Evolutionary conservation across 2,113 vertebrate genomes (phyloP), one percentile per base, ranked within the genome.

Genomic region (Brienomyrus brachyistius): DNA sequence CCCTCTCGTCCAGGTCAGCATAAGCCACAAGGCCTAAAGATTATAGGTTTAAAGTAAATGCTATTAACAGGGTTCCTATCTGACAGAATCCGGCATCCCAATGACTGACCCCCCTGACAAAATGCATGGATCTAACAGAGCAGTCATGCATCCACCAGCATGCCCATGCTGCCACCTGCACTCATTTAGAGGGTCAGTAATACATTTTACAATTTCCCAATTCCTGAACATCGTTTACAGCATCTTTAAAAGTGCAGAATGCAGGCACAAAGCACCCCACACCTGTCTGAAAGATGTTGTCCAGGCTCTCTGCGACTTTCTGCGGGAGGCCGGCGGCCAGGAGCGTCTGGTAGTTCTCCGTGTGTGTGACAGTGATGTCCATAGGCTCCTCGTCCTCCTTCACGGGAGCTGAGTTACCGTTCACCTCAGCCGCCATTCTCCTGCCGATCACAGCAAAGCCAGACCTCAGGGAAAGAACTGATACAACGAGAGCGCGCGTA

Each of bases 271-370:
- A n/a, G 27, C 35, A 48, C 50, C 31, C 15, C 91, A 96, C 95
- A 98, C 98, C 98, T 95, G 98, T 98, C 96, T 98, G 98, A 96
- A 99, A 99, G 96, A 99, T 98, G 96, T 99, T 97, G 97, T 98
- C 98, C 95, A 99, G 95, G 95, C 97, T 98, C 94, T 99, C 97
- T 93, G 98, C 97, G 93, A 99, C 98, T 97, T 98, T 98, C 96
- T 98, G 97, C 90, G 98, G 97, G 93, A 99, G 97, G 92, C 98
- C 98, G 91, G 97, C 97, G 93, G 98, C 97, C 93, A 99, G 95
- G 92, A 99, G 98, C 90, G 97, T 98, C 96, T 98, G 97, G 95
- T 98, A 98, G 96, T 98, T 97, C 93, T 99, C 98, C 91, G 98
- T 97, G 95, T 98, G 98, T 92, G 96, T 95, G 92, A 96, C 94